Base-by-base conservation (phyloP, 2,888 invertebrate genomes). In the Stenichneumon culpator region DNA sequence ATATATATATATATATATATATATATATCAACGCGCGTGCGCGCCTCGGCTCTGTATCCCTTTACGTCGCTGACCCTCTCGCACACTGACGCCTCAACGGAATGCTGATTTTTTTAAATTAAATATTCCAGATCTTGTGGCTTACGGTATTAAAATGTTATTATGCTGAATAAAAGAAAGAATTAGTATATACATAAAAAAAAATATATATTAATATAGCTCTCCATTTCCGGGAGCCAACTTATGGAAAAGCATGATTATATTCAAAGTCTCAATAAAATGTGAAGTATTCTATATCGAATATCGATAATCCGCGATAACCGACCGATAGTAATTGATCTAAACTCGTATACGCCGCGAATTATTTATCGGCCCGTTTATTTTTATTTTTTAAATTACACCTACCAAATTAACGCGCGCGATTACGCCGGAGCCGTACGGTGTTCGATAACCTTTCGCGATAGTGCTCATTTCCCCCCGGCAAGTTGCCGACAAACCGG, bases 401-500 rank as follows among this genome's bases (percentile, higher is more conserved):
- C 68, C 63, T 44, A 68, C 39, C n/a, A 25, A 60, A 25, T 69
- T 44, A 65, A 44, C 70, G 65, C 50, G 47, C 68, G 60, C 47
- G 67, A 54, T 52, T 74, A n/a, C 25, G 47, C 70, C n/a, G 57
- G 57, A 83, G 67, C 65, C 60, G 70, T 60, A 77, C 77, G 54
- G 11, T 47, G 44, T 84, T 79, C 69, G 86, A 85, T 86, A 81
- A 81, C 60, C 84, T 83, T 69, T 79, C 22, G 83, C 78, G 85
- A 86, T 86, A 83, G 67, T 44, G 32, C 47, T 73, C 50, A 67
- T 72, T 83, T 84, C 39, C 52, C 63, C 65, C 14, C 32, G 14
- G 5, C 68, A 32, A 54, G 60, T 81, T 84, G 77, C 52, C 50
- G 77, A 72, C 77, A 84, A 73, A 5, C 69, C 57, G 44, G 44